Evolutionary conservation across 2,888 invertebrate genomes (phyloP), one percentile per base, ranked within the genome.

Genomic region (Eueremaeus valkanovi): DNA sequence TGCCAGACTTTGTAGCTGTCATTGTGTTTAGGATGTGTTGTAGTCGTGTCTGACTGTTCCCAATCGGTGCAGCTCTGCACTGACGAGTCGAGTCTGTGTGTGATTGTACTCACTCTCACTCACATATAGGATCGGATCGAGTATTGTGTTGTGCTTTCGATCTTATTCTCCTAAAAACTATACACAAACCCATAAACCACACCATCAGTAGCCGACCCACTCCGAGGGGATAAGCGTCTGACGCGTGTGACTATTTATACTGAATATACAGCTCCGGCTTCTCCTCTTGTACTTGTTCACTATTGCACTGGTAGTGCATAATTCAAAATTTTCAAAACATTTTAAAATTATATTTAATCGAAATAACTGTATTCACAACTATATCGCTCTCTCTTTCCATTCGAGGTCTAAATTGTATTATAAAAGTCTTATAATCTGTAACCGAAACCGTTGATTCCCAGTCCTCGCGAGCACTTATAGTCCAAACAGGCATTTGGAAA

Each of bases 321-420:
- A 63, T 63, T 63, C 29, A 6, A 18, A 63, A 63, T 18, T 63
- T 63, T 33, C 33, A n/a, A 63, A 63, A 63, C 63, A n/a, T 13
- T 63, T 63, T 63, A 63, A 63, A 63, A 36, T 63, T 63, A 36
- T 33, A 63, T 63, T 63, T 63, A 63, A 11, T 3, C 55, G 55
- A 55, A 55, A 61, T 61, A 61, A 36, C 63, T 33, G 21, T 55
- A 18, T 3, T 27, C 8, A 21, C 13, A 13, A 45, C 3, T 9
- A 3, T 55, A 36, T 33, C 11, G 36, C 63, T 63, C 63, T 63
- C 29, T 33, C n/a, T 33, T 21, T 5, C 1, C 24, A 11, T 27
- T 55, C 16, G n/a, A 63, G n/a, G 16, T 36, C 31, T 5, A 27
- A 36, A 36, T 3, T 27, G n/a, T 36, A 18, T 29, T 33, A 31